phyloP scores from a whole-genome alignment of 2,797 vertebrate genomes.

The Sebastes taczanowskii region DNA sequence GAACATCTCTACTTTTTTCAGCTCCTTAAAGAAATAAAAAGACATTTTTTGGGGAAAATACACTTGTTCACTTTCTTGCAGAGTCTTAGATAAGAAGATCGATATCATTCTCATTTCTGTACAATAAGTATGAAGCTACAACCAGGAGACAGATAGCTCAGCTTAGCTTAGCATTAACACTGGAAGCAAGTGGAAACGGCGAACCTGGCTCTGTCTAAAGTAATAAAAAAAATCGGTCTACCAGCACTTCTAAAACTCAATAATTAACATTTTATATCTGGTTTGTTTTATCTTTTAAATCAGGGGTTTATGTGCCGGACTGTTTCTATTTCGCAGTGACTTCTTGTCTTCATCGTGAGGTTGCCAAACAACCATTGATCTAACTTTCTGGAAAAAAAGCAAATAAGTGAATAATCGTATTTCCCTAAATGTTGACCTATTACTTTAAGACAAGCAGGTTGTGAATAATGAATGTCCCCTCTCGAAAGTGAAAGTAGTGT shows the following conservation, averaged over 20 bases:
- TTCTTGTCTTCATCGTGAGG: not conserved
- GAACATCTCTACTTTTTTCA: too few relatives aligned
- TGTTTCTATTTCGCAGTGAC: not conserved
- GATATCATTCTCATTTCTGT: not conserved
- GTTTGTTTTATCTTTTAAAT: not conserved
- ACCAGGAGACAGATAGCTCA: not conserved
- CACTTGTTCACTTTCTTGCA: not conserved
- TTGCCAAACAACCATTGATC: not conserved
- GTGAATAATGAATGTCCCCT: not conserved
- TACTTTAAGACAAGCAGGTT: not conserved
- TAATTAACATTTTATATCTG: not conserved
- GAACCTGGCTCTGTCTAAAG: not conserved
- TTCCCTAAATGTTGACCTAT: not conserved
- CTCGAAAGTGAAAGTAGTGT: not conserved
- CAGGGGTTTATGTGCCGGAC: not conserved
- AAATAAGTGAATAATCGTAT: not conserved
- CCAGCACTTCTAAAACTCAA: not conserved
- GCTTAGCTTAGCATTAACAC: not conserved
- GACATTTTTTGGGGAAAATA: not conserved
- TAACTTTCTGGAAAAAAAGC: not conserved
- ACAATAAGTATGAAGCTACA: not conserved
- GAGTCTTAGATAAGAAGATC: not conserved
- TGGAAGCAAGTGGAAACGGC: not conserved
- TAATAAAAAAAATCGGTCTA: not conserved
- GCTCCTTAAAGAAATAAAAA: not conserved